These are phyloP conservation scores for Anas georgica DNA, from an alignment of 2,797 vertebrate species.

Conservation along the genomic window DNA sequence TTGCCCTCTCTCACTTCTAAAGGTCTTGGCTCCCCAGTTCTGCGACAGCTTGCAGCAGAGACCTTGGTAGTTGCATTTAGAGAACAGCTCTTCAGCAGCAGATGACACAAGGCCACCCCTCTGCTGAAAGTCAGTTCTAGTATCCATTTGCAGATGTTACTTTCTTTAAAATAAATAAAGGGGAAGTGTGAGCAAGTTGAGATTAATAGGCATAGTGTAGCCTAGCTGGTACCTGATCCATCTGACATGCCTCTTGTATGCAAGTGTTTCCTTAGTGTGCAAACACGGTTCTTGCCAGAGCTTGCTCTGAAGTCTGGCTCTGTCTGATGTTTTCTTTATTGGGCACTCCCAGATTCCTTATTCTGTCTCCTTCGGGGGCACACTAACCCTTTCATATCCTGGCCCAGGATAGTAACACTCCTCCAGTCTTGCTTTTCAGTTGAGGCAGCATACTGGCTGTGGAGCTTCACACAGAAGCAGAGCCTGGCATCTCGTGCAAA, in stretches of 20 bases:
- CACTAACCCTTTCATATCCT: background rate
- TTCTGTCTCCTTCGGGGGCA: background rate
- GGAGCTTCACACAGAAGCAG: rapidly evolving
- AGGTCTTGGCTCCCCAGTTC: background rate
- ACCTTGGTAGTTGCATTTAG: background rate
- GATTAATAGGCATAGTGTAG: background rate
- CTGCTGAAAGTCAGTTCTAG: background rate
- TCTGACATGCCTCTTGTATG: background rate
- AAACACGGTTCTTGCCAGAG: constrained; percentile 9
- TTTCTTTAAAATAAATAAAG: background rate
- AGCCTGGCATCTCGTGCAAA: background rate
- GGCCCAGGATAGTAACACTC: background rate
- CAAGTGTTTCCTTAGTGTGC: background rate
- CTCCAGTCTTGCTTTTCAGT: background rate
- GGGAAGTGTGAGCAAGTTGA: background rate
- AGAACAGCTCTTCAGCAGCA: background rate
- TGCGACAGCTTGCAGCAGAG: background rate
- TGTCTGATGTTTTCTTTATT: constrained; percentile 1
- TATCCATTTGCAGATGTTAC: background rate
- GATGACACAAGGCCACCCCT: background rate
- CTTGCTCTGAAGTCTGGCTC: background rate
- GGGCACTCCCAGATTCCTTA: constrained; percentile 36
- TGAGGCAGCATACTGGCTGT: background rate
- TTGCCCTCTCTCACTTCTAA: background rate
- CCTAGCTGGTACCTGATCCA: background rate